Base-by-base conservation (phyloP, 2,113 vertebrate genomes). In the Pungitius pungitius region DNA sequence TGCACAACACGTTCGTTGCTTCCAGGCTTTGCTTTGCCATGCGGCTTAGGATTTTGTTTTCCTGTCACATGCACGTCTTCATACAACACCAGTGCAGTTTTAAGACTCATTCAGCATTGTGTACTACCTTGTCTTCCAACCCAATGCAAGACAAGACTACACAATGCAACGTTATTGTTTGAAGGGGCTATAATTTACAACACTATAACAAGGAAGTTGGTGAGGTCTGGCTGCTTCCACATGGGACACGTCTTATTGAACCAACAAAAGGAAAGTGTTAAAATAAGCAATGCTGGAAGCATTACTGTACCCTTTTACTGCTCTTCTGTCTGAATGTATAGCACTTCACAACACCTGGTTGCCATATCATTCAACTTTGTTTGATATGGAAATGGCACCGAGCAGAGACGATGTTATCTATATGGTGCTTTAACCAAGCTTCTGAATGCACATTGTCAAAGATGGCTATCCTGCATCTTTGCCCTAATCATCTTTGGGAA, bases 241-340 rank as follows among this genome's bases (percentile, higher is more conserved):
- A 59, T 2, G 27, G 11, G 18, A 52, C 26, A 40, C 8, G 37
- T 5, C 35, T 61, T 20, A 45, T 17, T 56, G 26, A 35, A 60
- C 24, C 37, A 45, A 54, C 1, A 60, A 67, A 71, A n/a, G 39
- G 26, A 42, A 57, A 26, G 10, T 8, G 17, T 27, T 26, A 59
- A 14, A 57, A 55, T 3, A 65, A 18, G 18, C 30, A 40, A 51
- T 26, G 24, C 45, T 66, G 55, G 30, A 69, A 27, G 27, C 27
- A 39, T 56, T 67, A 18, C 17, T 33, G 62, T 59, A 54, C 13
- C 47, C 27, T 59, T 12, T 26, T 40, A 33, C 42, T 67, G 20
- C 52, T 61, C 7, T 37, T 82, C 49, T 75, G 61, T 55, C 57
- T 85, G 89, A 89, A 89, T 89, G 84, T 90, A 84, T 59, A 82